A percentile compares a stretch with the other conserved stretches of the same genome.
Evolutionary conservation across 2,113 vertebrate genomes (phyloP).

Genomic region (Sylvilagus bachmani): DNA sequence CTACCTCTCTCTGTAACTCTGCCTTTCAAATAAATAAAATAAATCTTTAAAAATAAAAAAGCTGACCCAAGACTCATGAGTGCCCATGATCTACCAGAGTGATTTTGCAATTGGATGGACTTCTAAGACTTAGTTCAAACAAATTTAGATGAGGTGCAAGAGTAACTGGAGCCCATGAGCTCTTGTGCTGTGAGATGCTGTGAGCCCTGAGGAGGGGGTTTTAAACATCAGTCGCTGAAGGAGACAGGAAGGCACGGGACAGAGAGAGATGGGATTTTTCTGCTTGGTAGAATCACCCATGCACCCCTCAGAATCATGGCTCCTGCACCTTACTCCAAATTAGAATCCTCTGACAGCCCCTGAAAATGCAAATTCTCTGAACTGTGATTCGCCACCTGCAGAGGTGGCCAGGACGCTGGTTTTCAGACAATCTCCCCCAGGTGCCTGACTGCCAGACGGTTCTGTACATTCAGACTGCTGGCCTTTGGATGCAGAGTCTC

Average conservation of each 20-base stretch:
- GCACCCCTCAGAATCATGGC: background rate
- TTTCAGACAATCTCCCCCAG: background rate
- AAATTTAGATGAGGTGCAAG: background rate
- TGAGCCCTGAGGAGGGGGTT: background rate
- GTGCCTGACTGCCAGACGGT: background rate
- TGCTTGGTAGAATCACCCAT: background rate
- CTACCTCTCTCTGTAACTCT: too few relatives aligned
- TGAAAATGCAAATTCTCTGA: background rate
- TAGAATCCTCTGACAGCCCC: background rate
- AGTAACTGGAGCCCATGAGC: background rate
- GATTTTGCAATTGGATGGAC: background rate
- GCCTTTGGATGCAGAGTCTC: background rate
- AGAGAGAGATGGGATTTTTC: background rate
- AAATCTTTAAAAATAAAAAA: too few relatives aligned
- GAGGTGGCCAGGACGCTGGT: background rate
- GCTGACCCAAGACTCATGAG: too few relatives aligned
- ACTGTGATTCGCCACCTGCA: background rate
- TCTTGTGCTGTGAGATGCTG: background rate
- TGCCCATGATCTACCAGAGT: background rate
- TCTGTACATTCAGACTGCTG: background rate
- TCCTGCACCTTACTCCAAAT: background rate
- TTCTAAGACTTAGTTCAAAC: background rate
- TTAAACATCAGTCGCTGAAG: background rate
- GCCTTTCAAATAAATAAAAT: too few relatives aligned
- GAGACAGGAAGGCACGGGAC: background rate